Evolutionary conservation across 1,140 invertebrate species (phyloP), one percentile per base, ranked within the genome.

Genomic region (Zaprionus ghesquierei): DNA sequence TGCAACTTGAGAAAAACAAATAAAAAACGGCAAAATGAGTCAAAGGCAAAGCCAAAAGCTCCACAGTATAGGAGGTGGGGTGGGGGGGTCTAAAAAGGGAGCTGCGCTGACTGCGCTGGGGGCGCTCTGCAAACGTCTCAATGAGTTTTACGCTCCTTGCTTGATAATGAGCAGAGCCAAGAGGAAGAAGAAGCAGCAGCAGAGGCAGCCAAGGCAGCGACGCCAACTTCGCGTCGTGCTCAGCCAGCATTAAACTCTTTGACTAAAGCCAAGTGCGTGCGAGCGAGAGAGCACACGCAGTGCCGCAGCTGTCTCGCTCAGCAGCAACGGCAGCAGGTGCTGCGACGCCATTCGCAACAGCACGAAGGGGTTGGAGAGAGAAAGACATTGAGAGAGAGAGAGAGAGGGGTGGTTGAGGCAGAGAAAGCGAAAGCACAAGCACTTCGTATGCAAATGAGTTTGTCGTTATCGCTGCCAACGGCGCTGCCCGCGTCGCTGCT

Each of bases 371-470:
- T 79, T 68, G 54, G 23, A 49, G 49, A 20, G 27, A 22, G 2
- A 22, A n/a, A n/a, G n/a, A n/a, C n/a, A n/a, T n/a, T n/a, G 9
- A 23, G 53, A 18, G 55, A 23, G 51, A 1, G n/a, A 23, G 27
- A 12, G 13, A 2, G 44, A 12, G 44, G 20, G 38, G 56, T 6
- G 15, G 23, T 15, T 27, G n/a, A n/a, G 12, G 25, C 23, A 29
- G 56, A 35, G 56, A 69, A 53, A 75, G 78, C 65, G 72, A 91
- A 90, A 90, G 81, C 85, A 79, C 89, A 91, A 91, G 81, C 84
- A 84, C 85, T 89, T 89, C 89, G 81, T 90, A 91, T 91, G 89
- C 85, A 91, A 91, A 91, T 91, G 85, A 91, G 84, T 86, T 86
- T 86, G 74, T 62, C 84, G 82, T 87, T 86, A 86, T 86, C 82